These are phyloP conservation scores for Rhyacophila evoluta DNA, from an alignment of 2,888 invertebrate species.

Conservation along the genomic window DNA sequence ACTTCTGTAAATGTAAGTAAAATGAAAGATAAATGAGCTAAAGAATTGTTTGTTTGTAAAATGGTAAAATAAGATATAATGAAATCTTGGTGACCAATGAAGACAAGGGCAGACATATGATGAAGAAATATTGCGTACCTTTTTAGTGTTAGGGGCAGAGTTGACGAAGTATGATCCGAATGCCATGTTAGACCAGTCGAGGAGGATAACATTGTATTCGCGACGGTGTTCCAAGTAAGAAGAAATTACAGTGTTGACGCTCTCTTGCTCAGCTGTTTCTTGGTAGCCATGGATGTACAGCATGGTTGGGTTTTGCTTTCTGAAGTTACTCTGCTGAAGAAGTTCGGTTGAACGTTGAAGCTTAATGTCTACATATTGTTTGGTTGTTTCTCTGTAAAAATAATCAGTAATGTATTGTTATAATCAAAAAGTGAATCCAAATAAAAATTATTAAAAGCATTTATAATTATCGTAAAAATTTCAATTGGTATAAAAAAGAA, in stretches of 20 bases:
- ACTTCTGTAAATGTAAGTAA: too few relatives aligned
- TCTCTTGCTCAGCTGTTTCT: slow-evolving; percentile 61
- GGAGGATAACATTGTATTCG: slow-evolving; percentile 64
- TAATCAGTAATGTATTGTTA: too few relatives aligned
- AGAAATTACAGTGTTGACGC: slow-evolving; percentile 62
- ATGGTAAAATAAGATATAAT: too few relatives aligned
- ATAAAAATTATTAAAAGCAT: too few relatives aligned
- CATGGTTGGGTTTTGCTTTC: slow-evolving; percentile 59
- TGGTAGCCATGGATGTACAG: slow-evolving; percentile 66
- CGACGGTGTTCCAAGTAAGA: slow-evolving; percentile 61
- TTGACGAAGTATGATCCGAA: slow-evolving; percentile 62
- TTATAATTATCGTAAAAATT: too few relatives aligned
- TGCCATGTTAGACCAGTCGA: slow-evolving; percentile 67
- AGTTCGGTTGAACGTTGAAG: slow-evolving; percentile 47
- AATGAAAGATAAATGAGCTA: too few relatives aligned
- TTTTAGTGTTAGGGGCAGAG: slow-evolving; percentile 65
- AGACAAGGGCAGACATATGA: too few relatives aligned
- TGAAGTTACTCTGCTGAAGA: slow-evolving; percentile 42
- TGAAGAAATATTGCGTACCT: slow-evolving; percentile 56
- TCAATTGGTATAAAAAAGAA: too few relatives aligned
- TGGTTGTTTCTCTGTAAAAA: slow-evolving; percentile 38
- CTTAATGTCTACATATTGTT: slow-evolving; percentile 50
- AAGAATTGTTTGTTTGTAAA: too few relatives aligned
- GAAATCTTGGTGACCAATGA: too few relatives aligned
- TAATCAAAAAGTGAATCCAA: too few relatives aligned